These are phyloP conservation scores for Cataglyphis hispanica DNA, from an alignment of 1,140 invertebrate species.

Conservation along the genomic window DNA sequence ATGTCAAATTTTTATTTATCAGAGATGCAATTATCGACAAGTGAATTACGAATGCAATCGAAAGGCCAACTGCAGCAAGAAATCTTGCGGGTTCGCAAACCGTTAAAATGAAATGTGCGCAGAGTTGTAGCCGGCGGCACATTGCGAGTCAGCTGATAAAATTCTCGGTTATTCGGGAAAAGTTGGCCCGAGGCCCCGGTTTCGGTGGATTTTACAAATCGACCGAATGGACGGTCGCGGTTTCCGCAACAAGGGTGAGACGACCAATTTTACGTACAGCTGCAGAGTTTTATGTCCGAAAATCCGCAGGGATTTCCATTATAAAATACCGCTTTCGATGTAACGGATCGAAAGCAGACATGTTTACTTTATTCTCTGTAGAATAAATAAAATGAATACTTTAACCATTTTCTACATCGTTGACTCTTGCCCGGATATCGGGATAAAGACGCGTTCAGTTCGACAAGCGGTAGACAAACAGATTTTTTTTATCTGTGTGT, in stretches of 20 bases:
- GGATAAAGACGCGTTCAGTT: constrained; percentile 19
- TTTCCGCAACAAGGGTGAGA: not conserved
- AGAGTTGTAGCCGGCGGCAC: not conserved
- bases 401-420: constrained; percentile 6
- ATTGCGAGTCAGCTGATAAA: constrained; percentile 55
- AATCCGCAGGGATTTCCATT: not conserved
- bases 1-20: constrained; percentile 7
- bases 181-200: constrained; percentile 6
- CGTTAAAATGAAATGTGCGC: constrained; percentile 46
- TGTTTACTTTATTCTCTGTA: not conserved
- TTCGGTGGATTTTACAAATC: constrained; percentile 39
- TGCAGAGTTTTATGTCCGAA: not conserved
- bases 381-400: not conserved
- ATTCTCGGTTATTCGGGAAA: constrained; percentile 23
- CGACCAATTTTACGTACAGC: constrained; percentile 36
- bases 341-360: not conserved
- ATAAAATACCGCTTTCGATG: constrained; percentile 28
- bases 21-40: constrained; percentile 3
- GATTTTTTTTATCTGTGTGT: constrained; percentile 49
- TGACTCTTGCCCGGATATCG: not conserved
- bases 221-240: constrained; percentile 1
- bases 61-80: not conserved
- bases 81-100: constrained; percentile 23
- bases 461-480: constrained; percentile 14
- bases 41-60: constrained; percentile 24